Conservation (phyloP, 2,113 vertebrate genomes). For the Ginglymostoma cirratum region DNA sequence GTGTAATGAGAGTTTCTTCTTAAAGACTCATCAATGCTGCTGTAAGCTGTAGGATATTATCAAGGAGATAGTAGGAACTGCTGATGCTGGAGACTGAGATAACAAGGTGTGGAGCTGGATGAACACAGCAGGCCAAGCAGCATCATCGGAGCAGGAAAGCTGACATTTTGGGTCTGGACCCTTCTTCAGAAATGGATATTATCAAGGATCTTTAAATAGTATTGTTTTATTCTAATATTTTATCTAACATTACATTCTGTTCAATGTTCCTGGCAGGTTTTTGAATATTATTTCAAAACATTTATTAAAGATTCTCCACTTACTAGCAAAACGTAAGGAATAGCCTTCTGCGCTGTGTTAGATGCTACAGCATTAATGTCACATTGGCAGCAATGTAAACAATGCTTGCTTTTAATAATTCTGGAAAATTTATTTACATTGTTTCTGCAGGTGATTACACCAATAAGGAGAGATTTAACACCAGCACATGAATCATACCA, state of each 20-base stretch:
- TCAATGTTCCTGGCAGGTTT: not conserved
- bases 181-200: too few relatives aligned
- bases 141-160: too few relatives aligned
- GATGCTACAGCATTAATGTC: too few relatives aligned
- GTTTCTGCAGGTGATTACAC: not conserved
- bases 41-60: not conserved
- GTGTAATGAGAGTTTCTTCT: not conserved
- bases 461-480: not conserved
- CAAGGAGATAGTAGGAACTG: too few relatives aligned
- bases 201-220: not conserved
- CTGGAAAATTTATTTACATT: not conserved
- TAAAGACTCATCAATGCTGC: not conserved
- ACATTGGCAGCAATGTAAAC: too few relatives aligned
- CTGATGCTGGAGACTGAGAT: too few relatives aligned
- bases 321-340: not conserved
- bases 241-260: not conserved
- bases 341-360: not conserved
- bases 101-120: too few relatives aligned
- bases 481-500: conserved; percentile 54
- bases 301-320: too few relatives aligned
- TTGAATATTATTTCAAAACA: not conserved
- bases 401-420: not conserved
- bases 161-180: too few relatives aligned
- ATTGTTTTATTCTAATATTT: conserved; percentile 4
- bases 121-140: too few relatives aligned